Evolutionary conservation across 1,140 invertebrate genomes (phyloP).

Genomic region (Euwallacea similis): DNA sequence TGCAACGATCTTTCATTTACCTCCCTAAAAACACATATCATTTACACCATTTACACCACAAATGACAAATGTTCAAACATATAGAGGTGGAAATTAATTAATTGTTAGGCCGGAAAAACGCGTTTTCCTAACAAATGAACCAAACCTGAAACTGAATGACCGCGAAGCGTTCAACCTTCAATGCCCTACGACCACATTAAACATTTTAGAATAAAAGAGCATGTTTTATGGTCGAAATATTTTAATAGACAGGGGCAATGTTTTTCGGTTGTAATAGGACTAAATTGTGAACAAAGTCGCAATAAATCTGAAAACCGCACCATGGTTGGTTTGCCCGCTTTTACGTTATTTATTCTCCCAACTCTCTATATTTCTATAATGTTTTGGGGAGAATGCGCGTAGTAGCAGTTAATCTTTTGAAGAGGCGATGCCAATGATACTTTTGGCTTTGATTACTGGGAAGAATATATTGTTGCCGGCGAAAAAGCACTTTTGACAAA

Average conservation of each 20-base stretch:
- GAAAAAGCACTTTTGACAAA: slow-evolving; percentile 28
- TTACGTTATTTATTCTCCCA: slow-evolving; percentile 35
- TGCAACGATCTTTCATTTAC: neutral
- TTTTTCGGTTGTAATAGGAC: slow-evolving; percentile 31
- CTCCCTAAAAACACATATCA: too few relatives aligned
- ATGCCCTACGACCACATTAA: slow-evolving; percentile 10
- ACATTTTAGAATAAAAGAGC: slow-evolving; percentile 28
- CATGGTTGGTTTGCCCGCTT: slow-evolving; percentile 43
- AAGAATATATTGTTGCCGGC: slow-evolving; percentile 26
- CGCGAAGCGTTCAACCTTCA: slow-evolving; percentile 23
- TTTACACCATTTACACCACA: neutral
- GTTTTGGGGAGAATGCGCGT: slow-evolving; percentile 32
- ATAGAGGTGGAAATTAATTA: slow-evolving; percentile 10
- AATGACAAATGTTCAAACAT: neutral
- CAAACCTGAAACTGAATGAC: slow-evolving; percentile 14
- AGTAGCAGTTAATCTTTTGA: slow-evolving; percentile 36
- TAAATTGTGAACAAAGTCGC: slow-evolving; percentile 42
- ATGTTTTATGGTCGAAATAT: slow-evolving; percentile 31
- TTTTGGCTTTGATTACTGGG: slow-evolving; percentile 29
- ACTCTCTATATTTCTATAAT: slow-evolving; percentile 39
- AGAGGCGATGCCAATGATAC: slow-evolving; percentile 33
- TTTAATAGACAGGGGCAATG: slow-evolving; percentile 28
- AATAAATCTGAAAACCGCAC: slow-evolving; percentile 49
- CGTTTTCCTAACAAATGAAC: slow-evolving; percentile 11
- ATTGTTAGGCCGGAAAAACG: neutral